phyloP scores from a whole-genome alignment of 1,140 invertebrate species.

The Dufourea novaeangliae region DNA sequence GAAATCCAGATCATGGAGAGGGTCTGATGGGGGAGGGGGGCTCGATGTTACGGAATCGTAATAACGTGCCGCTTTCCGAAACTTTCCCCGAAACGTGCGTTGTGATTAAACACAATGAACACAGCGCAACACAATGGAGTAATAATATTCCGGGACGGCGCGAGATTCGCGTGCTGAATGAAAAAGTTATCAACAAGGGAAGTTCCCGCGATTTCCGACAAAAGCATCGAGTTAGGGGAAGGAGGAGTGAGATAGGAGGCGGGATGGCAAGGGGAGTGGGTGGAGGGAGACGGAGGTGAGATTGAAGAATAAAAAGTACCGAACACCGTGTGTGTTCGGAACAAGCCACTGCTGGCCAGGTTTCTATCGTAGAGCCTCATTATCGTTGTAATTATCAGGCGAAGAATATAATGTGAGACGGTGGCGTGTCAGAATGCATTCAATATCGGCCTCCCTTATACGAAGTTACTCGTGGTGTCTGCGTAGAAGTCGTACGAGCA shows the following conservation, averaged over 20 bases:
- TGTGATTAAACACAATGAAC: slow-evolving; percentile 39
- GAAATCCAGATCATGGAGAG: no score
- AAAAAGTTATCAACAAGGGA: slow-evolving; percentile 62
- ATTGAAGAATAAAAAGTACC: slow-evolving; percentile 60
- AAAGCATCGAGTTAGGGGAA: slow-evolving; percentile 44
- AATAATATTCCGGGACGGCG: slow-evolving; percentile 56
- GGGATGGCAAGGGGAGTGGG: neutral
- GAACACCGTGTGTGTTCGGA: slow-evolving; percentile 46
- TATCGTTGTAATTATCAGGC: slow-evolving; percentile 77
- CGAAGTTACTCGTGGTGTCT: slow-evolving; percentile 69
- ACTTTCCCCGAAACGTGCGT: slow-evolving; percentile 34
- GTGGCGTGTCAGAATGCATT: slow-evolving; percentile 74
- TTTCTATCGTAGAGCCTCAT: slow-evolving; percentile 75
- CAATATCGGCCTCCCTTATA: slow-evolving; percentile 69
- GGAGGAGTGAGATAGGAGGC: no score
- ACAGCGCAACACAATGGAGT: slow-evolving; percentile 44
- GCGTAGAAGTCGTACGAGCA: slow-evolving; percentile 74
- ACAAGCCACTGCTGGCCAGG: slow-evolving; percentile 59
- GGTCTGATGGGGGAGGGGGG: no score
- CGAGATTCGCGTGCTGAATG: slow-evolving; percentile 56
- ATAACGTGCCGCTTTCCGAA: slow-evolving; percentile 37
- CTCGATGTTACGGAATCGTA: slow-evolving; percentile 32
- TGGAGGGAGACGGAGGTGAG: slow-evolving; percentile 1
- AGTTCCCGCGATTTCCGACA: slow-evolving; percentile 60
- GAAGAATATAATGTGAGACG: slow-evolving; percentile 73